phyloP scores from a whole-genome alignment of 2,888 invertebrate genomes.

The Heliconius hortense region DNA sequence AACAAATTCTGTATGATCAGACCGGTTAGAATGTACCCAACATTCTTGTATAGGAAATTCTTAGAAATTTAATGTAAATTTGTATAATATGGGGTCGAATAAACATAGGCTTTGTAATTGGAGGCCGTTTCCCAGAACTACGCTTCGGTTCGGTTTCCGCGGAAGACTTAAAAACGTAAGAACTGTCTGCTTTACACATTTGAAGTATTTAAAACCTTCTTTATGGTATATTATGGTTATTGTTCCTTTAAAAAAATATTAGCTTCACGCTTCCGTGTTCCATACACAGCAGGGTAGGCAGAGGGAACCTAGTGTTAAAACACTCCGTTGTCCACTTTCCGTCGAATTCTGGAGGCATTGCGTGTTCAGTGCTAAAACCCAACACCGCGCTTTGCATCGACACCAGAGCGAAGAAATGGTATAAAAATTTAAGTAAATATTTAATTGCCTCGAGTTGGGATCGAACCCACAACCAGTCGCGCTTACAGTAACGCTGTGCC shows the following conservation, averaged over 20 bases:
- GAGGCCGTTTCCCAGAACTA: conserved; percentile 26
- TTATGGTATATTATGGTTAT: background rate
- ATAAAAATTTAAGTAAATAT: too few species aligned
- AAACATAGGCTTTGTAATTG: conserved; percentile 32
- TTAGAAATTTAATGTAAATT: conserved; percentile 26
- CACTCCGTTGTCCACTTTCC: too few species aligned
- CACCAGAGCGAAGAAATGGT: too few species aligned
- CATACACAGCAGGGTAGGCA: too few species aligned
- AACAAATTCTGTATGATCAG: conserved; percentile 5
- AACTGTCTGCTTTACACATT: background rate
- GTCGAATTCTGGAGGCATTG: too few species aligned
- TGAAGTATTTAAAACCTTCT: background rate
- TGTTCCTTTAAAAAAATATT: background rate
- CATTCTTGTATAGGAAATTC: conserved; percentile 24
- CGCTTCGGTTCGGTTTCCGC: conserved; percentile 9
- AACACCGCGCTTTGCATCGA: too few species aligned
- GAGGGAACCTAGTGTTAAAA: too few species aligned
- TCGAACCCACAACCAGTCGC: too few species aligned
- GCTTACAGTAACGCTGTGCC: too few species aligned
- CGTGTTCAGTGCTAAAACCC: too few species aligned
- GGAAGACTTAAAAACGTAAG: conserved; percentile 6
- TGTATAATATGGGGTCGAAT: conserved; percentile 29
- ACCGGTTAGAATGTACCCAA: conserved; percentile 10
- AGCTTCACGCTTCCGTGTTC: too few species aligned
- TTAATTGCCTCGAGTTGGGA: too few species aligned